Conservation (phyloP, 2,797 vertebrate genomes). For the Margarornis squamiger region DNA sequence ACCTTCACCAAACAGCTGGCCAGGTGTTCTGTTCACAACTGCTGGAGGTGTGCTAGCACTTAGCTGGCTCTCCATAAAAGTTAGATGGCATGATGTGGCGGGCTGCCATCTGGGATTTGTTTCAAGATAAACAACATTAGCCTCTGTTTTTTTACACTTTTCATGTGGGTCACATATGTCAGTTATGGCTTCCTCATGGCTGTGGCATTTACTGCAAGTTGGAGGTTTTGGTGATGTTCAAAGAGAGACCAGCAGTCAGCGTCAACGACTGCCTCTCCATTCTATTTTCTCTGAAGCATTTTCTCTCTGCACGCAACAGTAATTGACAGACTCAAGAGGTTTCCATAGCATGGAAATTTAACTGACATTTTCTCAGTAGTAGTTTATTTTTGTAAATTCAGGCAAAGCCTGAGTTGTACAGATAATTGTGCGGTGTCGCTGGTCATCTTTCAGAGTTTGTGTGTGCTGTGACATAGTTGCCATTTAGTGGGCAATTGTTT, state of each 20-base stretch:
- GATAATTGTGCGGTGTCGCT: not conserved
- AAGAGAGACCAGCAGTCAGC: not conserved
- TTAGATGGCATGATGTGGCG: not conserved
- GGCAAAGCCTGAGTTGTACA: not conserved
- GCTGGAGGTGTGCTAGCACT: not conserved
- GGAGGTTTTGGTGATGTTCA: not conserved
- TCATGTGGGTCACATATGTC: not conserved
- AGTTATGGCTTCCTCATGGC: not conserved
- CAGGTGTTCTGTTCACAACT: not conserved
- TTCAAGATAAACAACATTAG: not conserved
- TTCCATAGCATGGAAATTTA: slow-evolving; percentile 5
- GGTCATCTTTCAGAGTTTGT: not conserved
- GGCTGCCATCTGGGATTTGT: not conserved
- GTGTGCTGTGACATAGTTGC: not conserved
- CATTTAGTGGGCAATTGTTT: not conserved
- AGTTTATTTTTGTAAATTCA: not conserved
- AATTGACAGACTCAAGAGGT: not conserved
- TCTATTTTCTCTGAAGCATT: not conserved
- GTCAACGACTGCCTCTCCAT: not conserved
- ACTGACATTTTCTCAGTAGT: not conserved
- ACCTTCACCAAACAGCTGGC: not conserved
- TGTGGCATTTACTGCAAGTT: not conserved
- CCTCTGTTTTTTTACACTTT: not conserved
- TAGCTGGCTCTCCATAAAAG: not conserved
- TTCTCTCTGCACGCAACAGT: not conserved